A percentile compares a stretch with the other conserved stretches of the same genome.
These are phyloP conservation scores for Rhagophthalmus giganteus DNA, from an alignment of 2,888 invertebrate species.

Conservation along the genomic window DNA sequence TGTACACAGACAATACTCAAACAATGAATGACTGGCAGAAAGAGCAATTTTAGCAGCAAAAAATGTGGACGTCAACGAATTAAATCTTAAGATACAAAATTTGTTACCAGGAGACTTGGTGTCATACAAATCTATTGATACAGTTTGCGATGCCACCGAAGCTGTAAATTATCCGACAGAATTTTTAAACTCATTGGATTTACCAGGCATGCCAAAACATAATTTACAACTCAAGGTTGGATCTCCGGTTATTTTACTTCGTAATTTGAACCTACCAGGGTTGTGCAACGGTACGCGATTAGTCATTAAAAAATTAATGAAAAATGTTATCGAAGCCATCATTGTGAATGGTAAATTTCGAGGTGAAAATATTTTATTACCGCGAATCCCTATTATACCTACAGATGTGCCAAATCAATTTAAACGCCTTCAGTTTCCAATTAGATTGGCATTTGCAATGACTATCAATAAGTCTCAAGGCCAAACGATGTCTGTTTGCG, in stretches of 20 bases:
- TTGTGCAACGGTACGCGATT: no score
- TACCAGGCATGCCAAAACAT: no score
- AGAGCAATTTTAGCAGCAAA: slow-evolving; percentile 45
- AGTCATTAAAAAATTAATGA: no score
- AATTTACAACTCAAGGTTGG: slow-evolving; percentile 41
- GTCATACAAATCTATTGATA: slow-evolving; percentile 24
- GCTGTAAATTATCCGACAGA: slow-evolving; percentile 28
- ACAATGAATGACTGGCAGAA: slow-evolving; percentile 37
- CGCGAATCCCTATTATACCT: no score
- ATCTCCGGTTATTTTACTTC: slow-evolving; percentile 42
- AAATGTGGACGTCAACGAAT: slow-evolving; percentile 40
- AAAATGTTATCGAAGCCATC: no score
- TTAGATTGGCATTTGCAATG: no score
- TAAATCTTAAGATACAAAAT: slow-evolving; percentile 15
- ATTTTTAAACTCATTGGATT: slow-evolving; percentile 45
- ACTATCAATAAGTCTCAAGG: no score
- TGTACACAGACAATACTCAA: slow-evolving; percentile 25
- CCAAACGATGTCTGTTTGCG: no score
- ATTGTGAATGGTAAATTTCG: no score
- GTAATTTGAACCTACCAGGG: slow-evolving; percentile 44
- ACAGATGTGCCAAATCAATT: no score
- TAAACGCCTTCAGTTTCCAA: no score
- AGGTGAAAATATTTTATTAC: no score
- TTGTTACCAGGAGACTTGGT: slow-evolving; percentile 18
- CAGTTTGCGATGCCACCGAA: slow-evolving; percentile 24